Percentiles rank a stretch among this genome's conserved stretches.
Conservation (phyloP, 2,888 invertebrate genomes). For the Cephus spinipes region DNA sequence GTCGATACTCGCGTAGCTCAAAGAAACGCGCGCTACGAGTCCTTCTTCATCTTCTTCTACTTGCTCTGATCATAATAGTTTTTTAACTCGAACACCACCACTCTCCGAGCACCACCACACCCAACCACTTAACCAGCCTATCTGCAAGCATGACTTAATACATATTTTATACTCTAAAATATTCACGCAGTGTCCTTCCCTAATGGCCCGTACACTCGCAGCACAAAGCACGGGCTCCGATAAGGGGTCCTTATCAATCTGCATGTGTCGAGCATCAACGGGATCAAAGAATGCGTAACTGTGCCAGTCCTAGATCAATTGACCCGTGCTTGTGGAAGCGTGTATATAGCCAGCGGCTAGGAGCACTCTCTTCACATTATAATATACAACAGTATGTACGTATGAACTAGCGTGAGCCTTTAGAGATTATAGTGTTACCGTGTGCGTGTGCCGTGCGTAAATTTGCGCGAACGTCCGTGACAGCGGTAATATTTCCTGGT, state of each 20-base stretch:
- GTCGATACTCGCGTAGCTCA: background rate
- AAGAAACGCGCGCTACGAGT: background rate
- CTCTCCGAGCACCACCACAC: conserved; percentile 65
- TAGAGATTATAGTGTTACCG: background rate
- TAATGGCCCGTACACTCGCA: background rate
- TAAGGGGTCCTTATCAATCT: background rate
- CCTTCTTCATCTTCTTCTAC: background rate
- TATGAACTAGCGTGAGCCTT: conserved; percentile 9
- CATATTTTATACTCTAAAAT: conserved; percentile 19
- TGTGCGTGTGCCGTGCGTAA: conserved; percentile 5
- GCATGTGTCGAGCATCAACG: background rate
- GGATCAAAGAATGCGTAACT: background rate
- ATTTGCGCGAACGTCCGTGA: background rate
- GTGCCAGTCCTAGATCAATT: background rate
- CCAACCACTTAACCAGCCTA: conserved; percentile 60
- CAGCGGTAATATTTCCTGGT: conserved; percentile 1
- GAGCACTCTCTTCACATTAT: background rate
- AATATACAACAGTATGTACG: background rate
- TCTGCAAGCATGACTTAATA: conserved; percentile 61
- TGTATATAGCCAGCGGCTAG: background rate
- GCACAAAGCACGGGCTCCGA: background rate
- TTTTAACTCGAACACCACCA: conserved; percentile 41
- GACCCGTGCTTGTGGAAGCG: background rate
- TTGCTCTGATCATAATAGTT: background rate
- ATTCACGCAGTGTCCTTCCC: background rate